Evolutionary conservation across 2,888 invertebrate species (phyloP).

Genomic region (Gymnoscelis rufifasciata): DNA sequence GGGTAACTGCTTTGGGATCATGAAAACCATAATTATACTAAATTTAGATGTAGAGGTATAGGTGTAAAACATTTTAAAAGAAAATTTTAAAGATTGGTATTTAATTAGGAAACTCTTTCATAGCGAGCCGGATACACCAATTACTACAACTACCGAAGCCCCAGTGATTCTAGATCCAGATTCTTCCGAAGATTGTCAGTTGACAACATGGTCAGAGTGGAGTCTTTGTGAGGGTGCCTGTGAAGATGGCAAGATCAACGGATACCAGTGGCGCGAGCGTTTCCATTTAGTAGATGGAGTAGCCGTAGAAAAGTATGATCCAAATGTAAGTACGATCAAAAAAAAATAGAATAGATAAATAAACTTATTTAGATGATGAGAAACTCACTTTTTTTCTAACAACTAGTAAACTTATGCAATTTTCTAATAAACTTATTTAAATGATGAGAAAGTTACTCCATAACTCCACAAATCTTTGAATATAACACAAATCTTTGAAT

Average conservation of each 20-base stretch:
- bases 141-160: conserved; percentile 37
- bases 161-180: conserved; percentile 49
- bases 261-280: conserved; percentile 57
- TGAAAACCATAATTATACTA: not conserved
- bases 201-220: conserved; percentile 62
- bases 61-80: too few relatives aligned
- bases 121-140: not conserved
- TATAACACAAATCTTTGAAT: too few relatives aligned
- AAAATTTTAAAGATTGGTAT: too few relatives aligned
- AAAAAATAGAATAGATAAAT: too few relatives aligned
- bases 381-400: too few relatives aligned
- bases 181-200: conserved; percentile 53
- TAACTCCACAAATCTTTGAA: too few relatives aligned
- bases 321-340: conserved; percentile 54
- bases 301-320: conserved; percentile 64
- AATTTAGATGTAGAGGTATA: too few relatives aligned
- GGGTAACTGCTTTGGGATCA: conserved; percentile 6
- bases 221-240: conserved; percentile 61
- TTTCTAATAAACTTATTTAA: too few relatives aligned
- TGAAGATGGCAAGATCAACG: conserved; percentile 43
- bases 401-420: too few relatives aligned
- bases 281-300: conserved; percentile 63
- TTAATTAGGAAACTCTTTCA: too few relatives aligned
- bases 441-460: too few relatives aligned
- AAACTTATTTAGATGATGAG: too few relatives aligned